Evolutionary conservation across 2,113 vertebrate genomes (phyloP), one percentile per base, ranked within the genome.

Genomic region (Crotophaga sulcirostris): DNA sequence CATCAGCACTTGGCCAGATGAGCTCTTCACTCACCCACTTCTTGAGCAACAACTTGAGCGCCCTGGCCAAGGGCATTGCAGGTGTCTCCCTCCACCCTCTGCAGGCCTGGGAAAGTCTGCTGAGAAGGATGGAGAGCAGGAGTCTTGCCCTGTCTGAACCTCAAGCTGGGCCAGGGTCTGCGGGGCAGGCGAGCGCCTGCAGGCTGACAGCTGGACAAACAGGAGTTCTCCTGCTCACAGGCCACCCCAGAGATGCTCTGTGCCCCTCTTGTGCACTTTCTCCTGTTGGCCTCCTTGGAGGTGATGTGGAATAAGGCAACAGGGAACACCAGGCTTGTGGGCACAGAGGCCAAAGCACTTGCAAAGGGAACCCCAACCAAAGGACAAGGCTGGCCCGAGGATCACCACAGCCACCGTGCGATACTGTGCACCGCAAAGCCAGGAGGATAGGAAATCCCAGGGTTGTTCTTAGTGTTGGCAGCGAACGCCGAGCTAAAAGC

Each of bases 171-270:
- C 31, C 44, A 63, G 54, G 9, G 34, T 40, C 42, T 38, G 7
- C 6, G 29, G 17, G 28, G 58, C 51, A 52, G 33, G 19, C 8
- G 51, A 63, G 51, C 5, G n/a, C 33, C 13, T 5, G 34, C 2
- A 1, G 68, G 56, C 63, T 76, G 21, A 44, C 47, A 54, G 25
- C 7, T 9, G 7, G 13, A 11, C 1, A 5, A 81, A 69, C 21
- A 42, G 45, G 40, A 21, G 31, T 0, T 24, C 9, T 36, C 36
- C 56, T 4, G 12, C 77, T 52, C 0, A 0, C 28, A 24, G 29
- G 19, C 26, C 51, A n/a, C 29, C 20, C n/a, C 25, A 31, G 23
- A 33, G 40, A 11, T 25, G 25, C 19, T 47, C 9, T 8, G 38
- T 3, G 23, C 10, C 20, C 24, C 28, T 24, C 34, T 7, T 31